Percentiles rank a stretch among this genome's conserved stretches.
Conservation (phyloP, 1,140 invertebrate species). For the Eumaeus atala region DNA sequence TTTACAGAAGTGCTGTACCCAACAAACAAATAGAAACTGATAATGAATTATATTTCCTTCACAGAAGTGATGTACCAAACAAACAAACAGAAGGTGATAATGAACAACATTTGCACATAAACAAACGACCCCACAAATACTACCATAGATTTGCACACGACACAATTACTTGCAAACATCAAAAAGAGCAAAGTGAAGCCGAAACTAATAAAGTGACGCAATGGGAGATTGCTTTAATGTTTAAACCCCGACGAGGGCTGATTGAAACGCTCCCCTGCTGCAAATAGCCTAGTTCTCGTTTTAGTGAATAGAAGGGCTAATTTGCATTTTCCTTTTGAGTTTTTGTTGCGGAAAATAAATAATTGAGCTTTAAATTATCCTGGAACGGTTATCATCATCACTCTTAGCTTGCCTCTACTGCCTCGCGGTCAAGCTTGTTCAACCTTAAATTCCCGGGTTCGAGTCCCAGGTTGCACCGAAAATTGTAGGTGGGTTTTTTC, state of each 20-base stretch:
- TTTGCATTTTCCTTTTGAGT: constrained; percentile 65
- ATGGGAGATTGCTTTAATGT: constrained; percentile 67
- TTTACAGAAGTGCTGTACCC: too few relatives aligned
- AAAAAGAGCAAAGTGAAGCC: constrained; percentile 64
- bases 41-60: too few relatives aligned
- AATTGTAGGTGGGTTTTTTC: too few relatives aligned
- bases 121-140: constrained; percentile 26
- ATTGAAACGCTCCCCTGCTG: constrained; percentile 40
- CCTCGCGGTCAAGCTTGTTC: too few relatives aligned
- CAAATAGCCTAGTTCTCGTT: constrained; percentile 50
- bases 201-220: constrained; percentile 67
- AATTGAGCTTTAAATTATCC: constrained; percentile 7
- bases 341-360: constrained; percentile 11
- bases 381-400: too few relatives aligned
- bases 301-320: constrained; percentile 65
- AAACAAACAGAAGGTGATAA: constrained; percentile 2
- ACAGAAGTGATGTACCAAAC: too few relatives aligned
- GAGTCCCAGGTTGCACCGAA: too few relatives aligned
- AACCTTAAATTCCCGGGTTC: too few relatives aligned
- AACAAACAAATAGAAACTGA: too few relatives aligned
- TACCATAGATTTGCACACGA: constrained; percentile 39
- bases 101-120: constrained; percentile 4
- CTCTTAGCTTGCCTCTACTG: too few relatives aligned
- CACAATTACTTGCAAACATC: constrained; percentile 59
- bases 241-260: constrained; percentile 62